Base-by-base conservation (phyloP, 2,797 vertebrate species). In the Epinephelus awoara region DNA sequence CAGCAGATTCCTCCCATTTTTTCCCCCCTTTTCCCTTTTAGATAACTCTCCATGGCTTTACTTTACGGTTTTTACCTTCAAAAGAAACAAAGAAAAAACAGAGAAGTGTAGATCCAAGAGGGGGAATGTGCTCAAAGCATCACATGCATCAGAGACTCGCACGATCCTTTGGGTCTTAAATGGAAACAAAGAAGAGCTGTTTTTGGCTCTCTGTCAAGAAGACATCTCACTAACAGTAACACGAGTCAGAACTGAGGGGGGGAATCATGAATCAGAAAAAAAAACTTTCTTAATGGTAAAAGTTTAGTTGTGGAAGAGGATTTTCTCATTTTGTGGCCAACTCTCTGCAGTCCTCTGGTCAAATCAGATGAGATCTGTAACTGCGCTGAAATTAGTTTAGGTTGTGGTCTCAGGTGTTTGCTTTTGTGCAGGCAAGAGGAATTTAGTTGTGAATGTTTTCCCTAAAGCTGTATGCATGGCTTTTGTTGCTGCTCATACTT, bases 311-410 rank as follows among this genome's bases (percentile, higher is more conserved):
- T 51, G 46, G 52, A 67, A 34, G 44, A 71, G 72, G 72, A 54
- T 66, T 88, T 86, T 87, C 74, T 89, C 78, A 88, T 88, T 86
- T 90, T 66, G 63, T 76, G 58, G 70, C 58, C 18, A 57, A 65
- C 6, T 18, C 49, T 19, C 72, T 63, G 23, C 65, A 72, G 81
- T 87, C 75, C 76, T 87, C 77, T 73, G 70, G 67, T 75, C 80
- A 85, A 86, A 85, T 57, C 50, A 18, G 25, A 82, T 81, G 72
- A 85, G 61, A 87, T 56, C 46, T 81, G 55, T 70, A 80, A 88
- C 71, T 73, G 67, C 66, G 73, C 75, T 76, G 72, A 56, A 86
- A 85, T 88, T 54, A 67, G 83, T 88, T 88, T 86, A 80, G 66
- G 23, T 77, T 7, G 13, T 27, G 69, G 77, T 88, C 82, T 67